Conservation (phyloP, 2,113 vertebrate species). For the Cebidichthys violaceus region DNA sequence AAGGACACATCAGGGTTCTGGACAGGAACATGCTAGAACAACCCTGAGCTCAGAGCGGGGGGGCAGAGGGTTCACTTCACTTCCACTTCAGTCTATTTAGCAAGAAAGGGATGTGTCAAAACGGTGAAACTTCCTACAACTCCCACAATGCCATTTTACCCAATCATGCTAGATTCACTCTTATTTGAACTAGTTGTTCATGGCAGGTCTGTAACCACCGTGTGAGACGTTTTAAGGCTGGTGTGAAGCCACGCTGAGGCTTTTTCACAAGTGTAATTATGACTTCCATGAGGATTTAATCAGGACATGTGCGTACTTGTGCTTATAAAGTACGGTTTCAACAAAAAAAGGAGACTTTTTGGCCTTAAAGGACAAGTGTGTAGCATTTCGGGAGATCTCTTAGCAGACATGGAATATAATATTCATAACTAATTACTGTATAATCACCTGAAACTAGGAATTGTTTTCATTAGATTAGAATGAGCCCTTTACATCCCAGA, state of each 20-base stretch:
- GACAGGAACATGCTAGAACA: constrained; percentile 59
- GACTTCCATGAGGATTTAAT: neutral
- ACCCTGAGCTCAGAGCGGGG: constrained; percentile 30
- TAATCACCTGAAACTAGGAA: neutral
- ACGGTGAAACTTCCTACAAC: neutral
- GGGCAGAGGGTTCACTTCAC: constrained; percentile 43
- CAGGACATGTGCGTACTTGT: neutral
- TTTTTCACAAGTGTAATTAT: neutral
- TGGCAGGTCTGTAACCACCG: neutral
- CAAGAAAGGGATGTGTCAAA: neutral
- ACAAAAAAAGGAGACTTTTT: neutral
- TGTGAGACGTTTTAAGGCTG: neutral
- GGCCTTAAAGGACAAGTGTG: neutral
- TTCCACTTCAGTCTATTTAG: neutral
- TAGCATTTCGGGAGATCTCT: neutral
- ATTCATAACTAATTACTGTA: neutral
- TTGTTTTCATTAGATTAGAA: neutral
- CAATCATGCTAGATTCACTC: no score
- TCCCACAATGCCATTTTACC: neutral
- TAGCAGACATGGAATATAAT: neutral
- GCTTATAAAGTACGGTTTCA: neutral
- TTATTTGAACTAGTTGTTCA: neutral
- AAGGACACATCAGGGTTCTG: neutral
- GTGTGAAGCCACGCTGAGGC: neutral
- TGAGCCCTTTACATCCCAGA: no score